Conservation (phyloP, 2,797 vertebrate species). For the Phylloscopus collybita region DNA sequence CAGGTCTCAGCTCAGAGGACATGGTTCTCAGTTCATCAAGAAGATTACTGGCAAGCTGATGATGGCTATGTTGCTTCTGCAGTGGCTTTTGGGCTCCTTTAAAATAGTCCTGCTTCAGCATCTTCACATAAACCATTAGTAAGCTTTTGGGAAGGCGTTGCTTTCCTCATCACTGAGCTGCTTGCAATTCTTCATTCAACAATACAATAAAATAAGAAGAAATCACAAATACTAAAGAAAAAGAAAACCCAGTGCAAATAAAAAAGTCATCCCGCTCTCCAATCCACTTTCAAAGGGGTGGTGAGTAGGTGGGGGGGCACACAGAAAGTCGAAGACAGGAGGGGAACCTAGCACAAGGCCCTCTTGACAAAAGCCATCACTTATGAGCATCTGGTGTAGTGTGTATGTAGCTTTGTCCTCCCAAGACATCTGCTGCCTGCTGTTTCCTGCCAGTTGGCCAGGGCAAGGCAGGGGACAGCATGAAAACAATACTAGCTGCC, state of each 20-base stretch:
- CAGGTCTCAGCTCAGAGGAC: slow-evolving; percentile 19
- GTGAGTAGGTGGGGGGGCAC: neutral
- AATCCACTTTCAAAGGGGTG: neutral
- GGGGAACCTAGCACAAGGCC: neutral
- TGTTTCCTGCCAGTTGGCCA: slow-evolving; percentile 80
- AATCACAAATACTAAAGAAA: slow-evolving; percentile 28
- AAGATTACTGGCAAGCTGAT: slow-evolving; percentile 49
- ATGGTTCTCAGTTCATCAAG: slow-evolving; percentile 37
- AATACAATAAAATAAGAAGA: slow-evolving; percentile 14
- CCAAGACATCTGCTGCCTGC: slow-evolving; percentile 87
- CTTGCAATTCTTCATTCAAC: slow-evolving; percentile 66
- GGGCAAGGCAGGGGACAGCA: slow-evolving; percentile 46
- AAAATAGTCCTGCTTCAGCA: slow-evolving; percentile 9
- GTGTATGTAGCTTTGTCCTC: slow-evolving; percentile 81
- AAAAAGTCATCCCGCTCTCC: slow-evolving; percentile 69
- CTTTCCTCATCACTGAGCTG: slow-evolving; percentile 27
- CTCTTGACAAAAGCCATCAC: slow-evolving; percentile 71
- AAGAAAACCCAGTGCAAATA: slow-evolving; percentile 78
- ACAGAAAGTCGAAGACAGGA: neutral
- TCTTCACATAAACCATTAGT: neutral
- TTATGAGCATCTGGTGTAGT: slow-evolving; percentile 66
- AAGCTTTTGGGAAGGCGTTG: neutral
- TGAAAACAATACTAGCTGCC: slow-evolving; percentile 63
- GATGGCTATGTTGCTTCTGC: slow-evolving; percentile 58
- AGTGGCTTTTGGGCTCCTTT: slow-evolving; percentile 5